A percentile compares a stretch with the other conserved stretches of the same genome.
Conservation (phyloP, 1,140 invertebrate species). For the Pogonomyrmex barbatus region DNA sequence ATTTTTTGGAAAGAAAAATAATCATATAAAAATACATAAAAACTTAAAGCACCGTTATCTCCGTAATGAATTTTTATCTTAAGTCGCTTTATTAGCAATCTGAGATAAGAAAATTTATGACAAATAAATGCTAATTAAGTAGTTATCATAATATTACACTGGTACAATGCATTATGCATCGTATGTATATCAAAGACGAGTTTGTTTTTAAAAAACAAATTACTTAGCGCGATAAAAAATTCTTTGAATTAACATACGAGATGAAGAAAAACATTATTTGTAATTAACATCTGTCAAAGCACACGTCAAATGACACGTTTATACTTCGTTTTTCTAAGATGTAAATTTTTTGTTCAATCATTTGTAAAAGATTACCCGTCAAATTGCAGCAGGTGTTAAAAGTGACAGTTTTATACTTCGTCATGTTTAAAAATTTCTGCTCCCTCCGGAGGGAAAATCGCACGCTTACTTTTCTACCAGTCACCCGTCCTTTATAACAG, state of each 20-base stretch:
- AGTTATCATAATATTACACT: not conserved
- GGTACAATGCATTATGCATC: not conserved
- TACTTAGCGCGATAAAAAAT: conserved; percentile 1
- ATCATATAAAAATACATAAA: not conserved
- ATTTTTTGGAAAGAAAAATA: not conserved
- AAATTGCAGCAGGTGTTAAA: conserved; percentile 14
- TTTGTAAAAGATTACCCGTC: not conserved
- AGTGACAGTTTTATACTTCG: not conserved
- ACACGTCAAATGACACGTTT: not conserved
- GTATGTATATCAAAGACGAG: not conserved
- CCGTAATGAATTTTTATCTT: not conserved
- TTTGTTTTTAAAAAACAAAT: not conserved
- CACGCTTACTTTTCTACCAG: conserved; percentile 29
- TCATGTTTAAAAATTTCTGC: not conserved
- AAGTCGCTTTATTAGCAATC: not conserved
- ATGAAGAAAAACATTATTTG: not conserved
- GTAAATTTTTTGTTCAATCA: not conserved
- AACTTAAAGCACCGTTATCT: conserved; percentile 8
- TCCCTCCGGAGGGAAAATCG: conserved; percentile 15
- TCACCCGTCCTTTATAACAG: not conserved
- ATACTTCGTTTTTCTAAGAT: not conserved
- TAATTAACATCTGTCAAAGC: conserved; percentile 18
- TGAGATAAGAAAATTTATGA: not conserved
- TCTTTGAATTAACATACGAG: not conserved
- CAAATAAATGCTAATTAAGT: conserved; percentile 18